A percentile compares a stretch with the other conserved stretches of the same genome.
These are phyloP conservation scores for Ceratothoa steindachneri DNA, from an alignment of 2,888 invertebrate species.

Conservation along the genomic window DNA sequence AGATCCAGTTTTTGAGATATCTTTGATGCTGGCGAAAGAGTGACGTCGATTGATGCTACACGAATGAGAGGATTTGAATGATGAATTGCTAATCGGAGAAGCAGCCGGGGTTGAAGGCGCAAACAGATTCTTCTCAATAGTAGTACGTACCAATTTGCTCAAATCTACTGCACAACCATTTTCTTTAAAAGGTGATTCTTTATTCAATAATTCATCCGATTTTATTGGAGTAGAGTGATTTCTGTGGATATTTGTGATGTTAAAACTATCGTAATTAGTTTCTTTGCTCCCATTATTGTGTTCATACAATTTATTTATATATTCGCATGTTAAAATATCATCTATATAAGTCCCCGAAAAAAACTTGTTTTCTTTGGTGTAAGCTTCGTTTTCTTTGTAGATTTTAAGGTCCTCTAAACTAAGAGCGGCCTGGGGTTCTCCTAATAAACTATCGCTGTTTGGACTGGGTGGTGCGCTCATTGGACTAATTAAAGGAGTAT, in stretches of 20 bases:
- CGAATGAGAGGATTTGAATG: constrained; percentile 2
- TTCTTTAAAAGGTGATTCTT: no score
- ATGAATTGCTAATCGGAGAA: background rate
- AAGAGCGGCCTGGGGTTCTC: constrained; percentile 26
- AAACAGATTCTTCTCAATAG: constrained; percentile 35
- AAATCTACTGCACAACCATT: constrained; percentile 15
- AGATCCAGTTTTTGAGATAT: constrained; percentile 39
- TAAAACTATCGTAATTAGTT: background rate
- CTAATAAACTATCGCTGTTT: constrained; percentile 33
- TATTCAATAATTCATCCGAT: background rate
- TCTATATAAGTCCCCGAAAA: no score
- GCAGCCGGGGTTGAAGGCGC: background rate
- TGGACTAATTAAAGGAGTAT: constrained; percentile 33
- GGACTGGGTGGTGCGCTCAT: constrained; percentile 36
- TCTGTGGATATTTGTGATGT: background rate
- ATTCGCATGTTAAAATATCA: no score
- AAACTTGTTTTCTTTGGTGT: constrained; percentile 18
- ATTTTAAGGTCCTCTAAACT: constrained; percentile 29
- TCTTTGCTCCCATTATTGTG: background rate
- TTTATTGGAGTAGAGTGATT: background rate
- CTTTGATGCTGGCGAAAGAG: constrained; percentile 30
- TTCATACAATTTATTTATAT: background rate
- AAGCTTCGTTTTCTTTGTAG: constrained; percentile 12
- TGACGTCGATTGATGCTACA: constrained; percentile 25
- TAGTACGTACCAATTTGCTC: constrained; percentile 25